phyloP scores from a whole-genome alignment of 2,797 vertebrate genomes.

The Falco novaeseelandiae region DNA sequence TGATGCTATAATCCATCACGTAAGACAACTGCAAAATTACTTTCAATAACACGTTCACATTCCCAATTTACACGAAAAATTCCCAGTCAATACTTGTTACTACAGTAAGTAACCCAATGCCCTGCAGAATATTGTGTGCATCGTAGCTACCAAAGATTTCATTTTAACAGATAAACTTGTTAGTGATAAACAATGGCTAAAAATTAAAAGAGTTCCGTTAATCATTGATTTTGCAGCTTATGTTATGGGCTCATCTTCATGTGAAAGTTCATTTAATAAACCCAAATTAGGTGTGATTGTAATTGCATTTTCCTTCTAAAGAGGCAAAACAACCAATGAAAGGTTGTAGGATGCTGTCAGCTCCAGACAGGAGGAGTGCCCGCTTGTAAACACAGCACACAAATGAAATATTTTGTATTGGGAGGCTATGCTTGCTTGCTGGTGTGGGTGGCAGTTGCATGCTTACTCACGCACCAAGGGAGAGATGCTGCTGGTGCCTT shows the following conservation, averaged over 20 bases:
- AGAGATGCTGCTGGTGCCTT: not conserved
- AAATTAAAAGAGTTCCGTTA: not conserved
- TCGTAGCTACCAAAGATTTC: not conserved
- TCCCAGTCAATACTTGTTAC: slow-evolving; percentile 53
- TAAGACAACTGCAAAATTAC: slow-evolving; percentile 65
- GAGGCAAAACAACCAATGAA: slow-evolving; percentile 4
- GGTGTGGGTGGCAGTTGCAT: fast-evolving
- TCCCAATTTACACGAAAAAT: slow-evolving; percentile 42
- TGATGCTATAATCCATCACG: slow-evolving; percentile 60
- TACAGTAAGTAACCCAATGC: not conserved
- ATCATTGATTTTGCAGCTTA: not conserved
- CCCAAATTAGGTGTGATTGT: slow-evolving; percentile 20
- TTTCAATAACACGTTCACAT: slow-evolving; percentile 45
- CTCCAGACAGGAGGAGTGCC: not conserved
- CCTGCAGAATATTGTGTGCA: not conserved
- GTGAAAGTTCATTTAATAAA: not conserved
- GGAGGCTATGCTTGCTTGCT: not conserved
- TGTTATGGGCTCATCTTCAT: not conserved
- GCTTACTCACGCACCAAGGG: fast-evolving
- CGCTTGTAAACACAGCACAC: fast-evolving
- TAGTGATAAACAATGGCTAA: not conserved
- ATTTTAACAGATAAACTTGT: not conserved
- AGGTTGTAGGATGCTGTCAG: not conserved
- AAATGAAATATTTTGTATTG: not conserved
- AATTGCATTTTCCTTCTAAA: slow-evolving; percentile 34